Percentiles rank a stretch among this genome's conserved stretches.
These are phyloP conservation scores for Oryzias curvinotus DNA, from an alignment of 2,113 vertebrate species.

Conservation along the genomic window DNA sequence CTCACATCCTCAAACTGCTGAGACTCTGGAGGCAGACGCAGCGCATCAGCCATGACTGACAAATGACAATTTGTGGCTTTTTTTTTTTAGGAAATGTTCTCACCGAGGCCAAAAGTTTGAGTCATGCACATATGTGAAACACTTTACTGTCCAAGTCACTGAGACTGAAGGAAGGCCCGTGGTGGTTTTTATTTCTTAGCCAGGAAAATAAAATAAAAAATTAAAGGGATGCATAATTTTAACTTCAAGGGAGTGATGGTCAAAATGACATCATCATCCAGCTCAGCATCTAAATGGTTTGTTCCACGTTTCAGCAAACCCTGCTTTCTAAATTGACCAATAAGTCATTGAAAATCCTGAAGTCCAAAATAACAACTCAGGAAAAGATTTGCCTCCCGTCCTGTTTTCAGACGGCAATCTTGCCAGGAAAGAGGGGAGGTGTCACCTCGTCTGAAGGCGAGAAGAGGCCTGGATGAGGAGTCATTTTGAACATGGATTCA, in stretches of 20 bases:
- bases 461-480: background rate
- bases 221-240: too few species aligned
- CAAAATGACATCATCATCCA: too few species aligned
- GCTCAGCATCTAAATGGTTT: too few species aligned
- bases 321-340: too few species aligned
- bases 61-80: background rate
- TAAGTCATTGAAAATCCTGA: too few species aligned
- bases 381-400: too few species aligned
- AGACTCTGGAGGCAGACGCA: background rate
- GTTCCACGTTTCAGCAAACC: too few species aligned
- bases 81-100: slow-evolving; percentile 5
- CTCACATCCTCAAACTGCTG: background rate
- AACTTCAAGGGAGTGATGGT: too few species aligned
- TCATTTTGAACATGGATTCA: background rate
- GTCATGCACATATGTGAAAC: slow-evolving; percentile 17
- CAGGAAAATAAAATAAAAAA: too few species aligned
- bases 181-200: background rate
- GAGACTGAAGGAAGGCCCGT: background rate
- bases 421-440: slow-evolving; percentile 13
- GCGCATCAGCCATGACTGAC: background rate
- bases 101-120: background rate
- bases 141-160: background rate
- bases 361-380: too few species aligned
- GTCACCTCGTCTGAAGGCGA: slow-evolving; percentile 15
- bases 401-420: background rate